These are phyloP conservation scores for Zaprionus lineosus DNA, from an alignment of 2,888 invertebrate species.

Conservation along the genomic window DNA sequence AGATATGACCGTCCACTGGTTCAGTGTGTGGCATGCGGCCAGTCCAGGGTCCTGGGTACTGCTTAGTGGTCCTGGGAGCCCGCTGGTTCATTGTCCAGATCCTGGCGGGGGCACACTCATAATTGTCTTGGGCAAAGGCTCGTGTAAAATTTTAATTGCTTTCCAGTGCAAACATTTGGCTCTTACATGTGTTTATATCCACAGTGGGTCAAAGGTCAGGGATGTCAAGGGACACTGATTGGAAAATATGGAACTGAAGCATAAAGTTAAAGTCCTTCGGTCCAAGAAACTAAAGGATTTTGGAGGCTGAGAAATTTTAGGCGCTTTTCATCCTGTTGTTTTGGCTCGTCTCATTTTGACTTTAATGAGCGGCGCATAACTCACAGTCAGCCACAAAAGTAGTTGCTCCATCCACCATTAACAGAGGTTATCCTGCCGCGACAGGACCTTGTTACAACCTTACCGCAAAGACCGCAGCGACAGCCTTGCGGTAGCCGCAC, in stretches of 20 bases:
- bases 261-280: not conserved
- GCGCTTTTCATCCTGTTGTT: no score
- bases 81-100: constrained; percentile 58
- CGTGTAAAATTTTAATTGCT: constrained; percentile 78
- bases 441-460: constrained; percentile 12
- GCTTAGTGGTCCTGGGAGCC: constrained; percentile 1
- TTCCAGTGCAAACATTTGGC: constrained; percentile 76
- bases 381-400: constrained; percentile 31
- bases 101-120: constrained; percentile 44
- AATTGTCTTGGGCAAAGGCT: constrained; percentile 74
- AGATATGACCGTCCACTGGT: constrained; percentile 49
- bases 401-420: constrained; percentile 36
- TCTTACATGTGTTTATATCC: constrained; percentile 55
- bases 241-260: not conserved
- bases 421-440: constrained; percentile 9
- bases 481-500: constrained; percentile 17
- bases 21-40: constrained; percentile 54
- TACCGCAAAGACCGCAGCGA: constrained; percentile 46
- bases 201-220: constrained; percentile 55
- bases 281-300: no score
- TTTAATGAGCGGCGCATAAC: constrained; percentile 41
- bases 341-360: not conserved
- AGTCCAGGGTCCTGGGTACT: no score
- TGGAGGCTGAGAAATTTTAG: no score
- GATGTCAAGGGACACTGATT: constrained; percentile 46